phyloP scores from a whole-genome alignment of 2,888 invertebrate genomes.

The Rutpela maculata region DNA sequence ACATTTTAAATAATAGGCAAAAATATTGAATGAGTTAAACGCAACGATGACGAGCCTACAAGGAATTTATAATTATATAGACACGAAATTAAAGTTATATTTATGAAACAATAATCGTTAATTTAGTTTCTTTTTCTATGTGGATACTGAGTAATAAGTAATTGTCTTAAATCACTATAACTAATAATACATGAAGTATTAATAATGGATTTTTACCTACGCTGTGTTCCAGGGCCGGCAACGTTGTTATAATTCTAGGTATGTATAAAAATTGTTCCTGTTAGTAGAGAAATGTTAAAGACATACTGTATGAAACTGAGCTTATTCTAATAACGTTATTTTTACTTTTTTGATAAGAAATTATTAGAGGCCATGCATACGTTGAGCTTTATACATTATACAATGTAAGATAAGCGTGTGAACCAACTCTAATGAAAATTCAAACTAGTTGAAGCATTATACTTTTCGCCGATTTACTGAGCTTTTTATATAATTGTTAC shows the following conservation, averaged over 20 bases:
- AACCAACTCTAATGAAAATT: too few species aligned
- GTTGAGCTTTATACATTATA: too few species aligned
- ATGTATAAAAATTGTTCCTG: not conserved
- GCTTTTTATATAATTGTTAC: too few species aligned
- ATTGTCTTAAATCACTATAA: conserved; percentile 19
- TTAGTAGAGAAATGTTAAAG: not conserved
- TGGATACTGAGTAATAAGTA: not conserved
- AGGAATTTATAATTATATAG: conserved; percentile 24
- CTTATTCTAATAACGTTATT: too few species aligned
- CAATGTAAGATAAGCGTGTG: too few species aligned
- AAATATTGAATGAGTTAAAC: not conserved
- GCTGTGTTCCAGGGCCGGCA: not conserved
- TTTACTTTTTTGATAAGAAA: too few species aligned
- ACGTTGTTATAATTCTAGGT: not conserved
- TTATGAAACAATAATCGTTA: conserved; percentile 15
- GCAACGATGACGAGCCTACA: not conserved
- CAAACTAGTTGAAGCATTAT: too few species aligned
- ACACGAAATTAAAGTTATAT: conserved; percentile 23
- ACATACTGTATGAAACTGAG: too few species aligned
- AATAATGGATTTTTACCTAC: conserved; percentile 1
- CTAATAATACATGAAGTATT: not conserved
- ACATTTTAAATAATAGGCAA: not conserved
- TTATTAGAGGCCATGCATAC: too few species aligned
- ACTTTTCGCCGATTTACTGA: too few species aligned
- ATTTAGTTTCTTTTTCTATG: conserved; percentile 8